Percentiles rank a stretch among this genome's conserved stretches.
phyloP scores from a whole-genome alignment of 1,140 invertebrate species.

The Vanessa tameamea region DNA sequence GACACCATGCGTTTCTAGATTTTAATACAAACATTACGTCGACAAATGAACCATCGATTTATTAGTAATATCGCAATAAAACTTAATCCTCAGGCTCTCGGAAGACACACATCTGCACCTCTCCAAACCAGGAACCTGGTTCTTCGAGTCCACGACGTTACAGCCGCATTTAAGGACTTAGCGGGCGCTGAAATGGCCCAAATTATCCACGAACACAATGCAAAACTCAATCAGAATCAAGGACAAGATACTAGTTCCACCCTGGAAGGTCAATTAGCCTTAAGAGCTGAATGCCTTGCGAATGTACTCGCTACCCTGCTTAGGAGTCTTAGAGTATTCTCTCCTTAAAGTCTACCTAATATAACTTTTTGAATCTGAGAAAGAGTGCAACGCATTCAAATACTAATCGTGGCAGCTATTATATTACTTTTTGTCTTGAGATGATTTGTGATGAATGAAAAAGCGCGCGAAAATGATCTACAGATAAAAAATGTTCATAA shows the following conservation, averaged over 20 bases:
- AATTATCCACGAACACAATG: slow-evolving; percentile 74
- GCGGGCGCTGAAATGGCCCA: slow-evolving; percentile 83
- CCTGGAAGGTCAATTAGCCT: slow-evolving; percentile 84
- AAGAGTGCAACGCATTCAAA: background rate
- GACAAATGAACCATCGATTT: no score
- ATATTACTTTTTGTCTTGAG: no score
- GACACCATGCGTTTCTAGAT: no score
- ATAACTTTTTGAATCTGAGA: background rate
- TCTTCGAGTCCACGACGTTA: slow-evolving; percentile 89
- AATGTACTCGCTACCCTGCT: slow-evolving; percentile 90
- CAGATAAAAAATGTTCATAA: slow-evolving; percentile 29
- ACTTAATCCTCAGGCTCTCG: slow-evolving; percentile 81
- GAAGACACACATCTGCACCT: slow-evolving; percentile 87
- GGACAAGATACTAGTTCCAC: slow-evolving; percentile 68
- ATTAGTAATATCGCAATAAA: background rate
- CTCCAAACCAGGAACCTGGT: slow-evolving; percentile 90
- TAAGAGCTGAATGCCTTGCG: slow-evolving; percentile 90
- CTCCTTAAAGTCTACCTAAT: slow-evolving; percentile 78
- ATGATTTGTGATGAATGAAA: background rate
- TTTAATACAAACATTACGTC: no score
- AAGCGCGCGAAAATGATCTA: slow-evolving; percentile 20
- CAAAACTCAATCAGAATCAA: slow-evolving; percentile 66
- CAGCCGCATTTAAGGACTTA: slow-evolving; percentile 87
- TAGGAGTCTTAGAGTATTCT: slow-evolving; percentile 90
- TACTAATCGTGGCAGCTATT: slow-evolving; percentile 11